Evolutionary conservation across 1,140 invertebrate species (phyloP), one percentile per base, ranked within the genome.

Genomic region (Drosophila pectinifera): DNA sequence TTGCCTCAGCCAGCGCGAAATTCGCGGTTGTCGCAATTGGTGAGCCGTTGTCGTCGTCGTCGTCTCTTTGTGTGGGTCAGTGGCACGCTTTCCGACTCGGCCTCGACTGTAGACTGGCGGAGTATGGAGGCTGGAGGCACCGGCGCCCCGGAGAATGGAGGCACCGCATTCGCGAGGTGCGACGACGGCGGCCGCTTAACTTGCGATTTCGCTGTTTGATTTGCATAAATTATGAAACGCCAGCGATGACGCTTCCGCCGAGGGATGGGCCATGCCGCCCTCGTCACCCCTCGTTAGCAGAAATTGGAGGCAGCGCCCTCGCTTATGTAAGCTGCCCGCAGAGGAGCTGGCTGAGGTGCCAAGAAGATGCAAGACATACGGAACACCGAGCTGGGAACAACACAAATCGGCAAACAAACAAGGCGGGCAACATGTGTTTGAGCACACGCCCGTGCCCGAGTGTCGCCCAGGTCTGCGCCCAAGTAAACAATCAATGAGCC

Each of bases 201-300:
- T 78, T 63, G 59, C 42, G 64, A 65, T 77, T 62, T 80, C 51
- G 72, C 57, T 49, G 53, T 73, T 57, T 53, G 57, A 81, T 81
- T 82, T 73, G 79, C 73, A 82, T 82, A 58, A 81, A 70, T 88
- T 82, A 88, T 78, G 83, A 85, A 85, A 85, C 69, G 55, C 63
- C 49, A 36, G 64, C 56, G 69, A 70, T 67, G 67, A 85, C 64
- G 48, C 63, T 79, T 59, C 74, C 49, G 59, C 72, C 42, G 67
- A 75, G 61, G 67, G 75, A 75, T 80, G 72, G 72, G 80, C 68
- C 28, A 22, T 18, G 34, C 49, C 31, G 49, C 49, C 31, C 49
- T 36, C 49, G 49, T 53, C 34, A 36, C 31, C 28, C 49, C 49
- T 53, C 49, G 49, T 54, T 41, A 31, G 46, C 55, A 70, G 38